Conservation (phyloP, 2,888 invertebrate species). For the Electrophaes corylata region DNA sequence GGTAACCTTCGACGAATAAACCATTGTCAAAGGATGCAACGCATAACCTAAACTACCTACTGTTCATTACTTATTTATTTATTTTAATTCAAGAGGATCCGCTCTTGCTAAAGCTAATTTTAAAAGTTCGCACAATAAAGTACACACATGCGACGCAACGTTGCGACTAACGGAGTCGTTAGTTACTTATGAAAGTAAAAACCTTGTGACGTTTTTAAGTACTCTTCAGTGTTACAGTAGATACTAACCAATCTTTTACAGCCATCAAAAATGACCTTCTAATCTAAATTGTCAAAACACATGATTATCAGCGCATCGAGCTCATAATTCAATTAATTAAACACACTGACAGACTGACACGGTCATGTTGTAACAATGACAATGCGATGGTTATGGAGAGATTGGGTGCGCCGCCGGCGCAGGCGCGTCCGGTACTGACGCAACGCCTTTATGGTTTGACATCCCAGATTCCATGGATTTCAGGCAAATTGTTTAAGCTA, state of each 20-base stretch:
- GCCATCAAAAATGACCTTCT: constrained; percentile 23
- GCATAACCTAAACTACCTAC: too few species aligned
- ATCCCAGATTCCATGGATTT: constrained; percentile 37
- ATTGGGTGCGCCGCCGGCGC: constrained; percentile 53
- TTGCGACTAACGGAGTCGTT: too few species aligned
- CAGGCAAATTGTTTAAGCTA: constrained; percentile 7
- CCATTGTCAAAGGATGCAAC: too few species aligned
- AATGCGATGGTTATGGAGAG: constrained; percentile 60
- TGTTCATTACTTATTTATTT: too few species aligned
- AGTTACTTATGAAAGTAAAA: background rate
- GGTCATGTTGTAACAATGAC: constrained; percentile 54
- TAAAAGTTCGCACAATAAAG: too few species aligned
- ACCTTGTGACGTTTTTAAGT: background rate
- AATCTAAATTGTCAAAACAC: constrained; percentile 21
- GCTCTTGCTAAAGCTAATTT: too few species aligned
- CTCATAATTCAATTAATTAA: constrained; percentile 52
- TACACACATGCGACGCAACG: too few species aligned
- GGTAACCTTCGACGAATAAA: too few species aligned
- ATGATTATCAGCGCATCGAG: constrained; percentile 43
- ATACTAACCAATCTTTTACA: background rate
- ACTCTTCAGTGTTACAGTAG: background rate
- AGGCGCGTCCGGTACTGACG: constrained; percentile 63
- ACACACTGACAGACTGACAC: constrained; percentile 46
- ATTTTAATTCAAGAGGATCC: too few species aligned
- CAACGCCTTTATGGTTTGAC: constrained; percentile 54